Evolutionary conservation across 2,113 vertebrate genomes (phyloP).

Genomic region (Neolamprologus tretocephalus): DNA sequence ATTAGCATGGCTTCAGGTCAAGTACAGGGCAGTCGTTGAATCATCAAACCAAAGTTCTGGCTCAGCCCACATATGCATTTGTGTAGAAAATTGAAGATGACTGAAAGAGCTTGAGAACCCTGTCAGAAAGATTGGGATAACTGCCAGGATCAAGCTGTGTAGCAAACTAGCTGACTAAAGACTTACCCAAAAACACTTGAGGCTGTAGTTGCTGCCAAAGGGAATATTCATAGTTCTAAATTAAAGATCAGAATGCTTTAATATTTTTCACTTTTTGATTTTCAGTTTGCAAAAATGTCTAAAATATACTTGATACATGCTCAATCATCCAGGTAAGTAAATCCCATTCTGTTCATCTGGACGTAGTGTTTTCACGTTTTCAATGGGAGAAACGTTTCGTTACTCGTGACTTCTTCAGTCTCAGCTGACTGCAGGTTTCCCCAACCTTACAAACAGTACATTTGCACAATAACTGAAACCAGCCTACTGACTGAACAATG

Average conservation of each 20-base stretch:
- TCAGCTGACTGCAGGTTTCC: not conserved
- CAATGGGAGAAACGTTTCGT: not conserved
- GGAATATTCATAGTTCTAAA: not conserved
- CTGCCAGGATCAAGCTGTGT: not conserved
- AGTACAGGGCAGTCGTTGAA: not conserved
- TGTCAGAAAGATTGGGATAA: not conserved
- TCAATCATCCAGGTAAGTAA: not conserved
- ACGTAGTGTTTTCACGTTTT: not conserved
- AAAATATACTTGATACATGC: not conserved
- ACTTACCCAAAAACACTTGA: not conserved
- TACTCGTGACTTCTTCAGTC: not conserved
- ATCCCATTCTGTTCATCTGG: not conserved
- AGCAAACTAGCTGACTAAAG: not conserved
- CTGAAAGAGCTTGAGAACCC: not conserved
- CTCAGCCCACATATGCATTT: not conserved
- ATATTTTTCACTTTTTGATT: not conserved
- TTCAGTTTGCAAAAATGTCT: not conserved
- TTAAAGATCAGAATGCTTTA: not conserved
- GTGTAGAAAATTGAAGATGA: not conserved
- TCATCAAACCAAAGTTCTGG: not conserved
- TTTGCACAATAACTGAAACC: not conserved
- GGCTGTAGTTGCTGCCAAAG: not conserved
- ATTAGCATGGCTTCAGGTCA: not conserved
- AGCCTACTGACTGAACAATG: not conserved
- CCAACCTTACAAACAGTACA: not conserved